Evolutionary conservation across 2,113 vertebrate genomes (phyloP).

Genomic region (Sinocyclocheilus anshuiensis): DNA sequence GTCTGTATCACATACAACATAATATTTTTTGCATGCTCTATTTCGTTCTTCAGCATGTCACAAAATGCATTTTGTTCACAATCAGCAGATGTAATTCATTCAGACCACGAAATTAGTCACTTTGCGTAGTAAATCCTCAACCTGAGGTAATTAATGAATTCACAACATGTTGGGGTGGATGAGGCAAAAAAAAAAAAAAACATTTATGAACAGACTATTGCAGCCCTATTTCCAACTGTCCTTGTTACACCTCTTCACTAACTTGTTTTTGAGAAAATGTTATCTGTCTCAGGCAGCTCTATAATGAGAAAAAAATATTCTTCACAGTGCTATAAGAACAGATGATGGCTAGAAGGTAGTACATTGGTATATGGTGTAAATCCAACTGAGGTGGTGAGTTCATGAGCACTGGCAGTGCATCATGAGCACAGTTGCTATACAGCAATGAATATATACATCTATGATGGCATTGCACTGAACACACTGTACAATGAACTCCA

Average conservation of each 20-base stretch:
- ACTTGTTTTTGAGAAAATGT: constrained; percentile 35
- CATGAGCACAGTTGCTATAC: not conserved
- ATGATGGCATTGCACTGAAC: not conserved
- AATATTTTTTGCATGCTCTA: not conserved
- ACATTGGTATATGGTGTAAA: constrained; percentile 44
- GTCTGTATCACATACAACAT: not conserved
- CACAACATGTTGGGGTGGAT: constrained; percentile 16
- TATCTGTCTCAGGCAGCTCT: constrained; percentile 17
- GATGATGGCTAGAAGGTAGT: constrained; percentile 44
- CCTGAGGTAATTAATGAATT: constrained; percentile 26
- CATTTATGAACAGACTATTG: not conserved
- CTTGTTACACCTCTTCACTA: constrained; percentile 1
- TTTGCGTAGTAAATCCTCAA: not conserved
- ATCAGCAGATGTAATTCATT: not conserved
- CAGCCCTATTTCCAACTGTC: not conserved
- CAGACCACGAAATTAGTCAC: not conserved
- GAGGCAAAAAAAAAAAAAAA: not conserved
- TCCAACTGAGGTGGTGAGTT: constrained; percentile 9
- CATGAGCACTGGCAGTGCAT: not conserved
- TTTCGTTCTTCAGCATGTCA: not conserved
- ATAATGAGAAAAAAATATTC: constrained; percentile 37
- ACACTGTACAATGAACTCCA: not conserved
- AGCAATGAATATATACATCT: constrained; percentile 18
- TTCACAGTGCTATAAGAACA: constrained; percentile 18
- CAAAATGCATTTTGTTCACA: not conserved